Percentiles rank a stretch among this genome's conserved stretches.
phyloP scores from a whole-genome alignment of 1,140 invertebrate species.

The Drosophila oshimai region DNA sequence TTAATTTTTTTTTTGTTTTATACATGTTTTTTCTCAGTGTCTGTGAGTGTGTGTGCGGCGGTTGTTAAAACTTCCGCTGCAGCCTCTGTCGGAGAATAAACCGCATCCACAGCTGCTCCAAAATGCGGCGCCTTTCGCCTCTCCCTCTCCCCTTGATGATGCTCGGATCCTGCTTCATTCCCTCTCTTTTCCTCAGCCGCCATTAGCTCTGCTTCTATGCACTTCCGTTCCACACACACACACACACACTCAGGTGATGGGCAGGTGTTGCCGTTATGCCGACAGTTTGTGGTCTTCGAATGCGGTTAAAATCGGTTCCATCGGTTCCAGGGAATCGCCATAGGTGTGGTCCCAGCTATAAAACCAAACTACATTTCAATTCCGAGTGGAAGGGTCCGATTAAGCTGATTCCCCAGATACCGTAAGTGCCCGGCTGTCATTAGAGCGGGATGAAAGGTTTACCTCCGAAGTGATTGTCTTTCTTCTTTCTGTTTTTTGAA shows the following conservation, averaged over 20 bases:
- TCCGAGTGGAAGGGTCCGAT: conserved; percentile 35
- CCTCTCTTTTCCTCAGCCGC: neutral
- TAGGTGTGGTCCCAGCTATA: conserved; percentile 51
- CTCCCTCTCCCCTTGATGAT: neutral
- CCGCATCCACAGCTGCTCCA: conserved; percentile 63
- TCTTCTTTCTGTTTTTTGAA: neutral
- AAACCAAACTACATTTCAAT: conserved; percentile 46
- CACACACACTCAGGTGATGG: conserved; percentile 18
- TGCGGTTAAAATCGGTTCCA: conserved; percentile 14
- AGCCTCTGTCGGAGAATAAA: conserved; percentile 46
- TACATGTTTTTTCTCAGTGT: neutral
- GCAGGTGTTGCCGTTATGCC: conserved; percentile 64
- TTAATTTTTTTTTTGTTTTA: neutral
- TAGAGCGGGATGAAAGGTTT: conserved; percentile 28
- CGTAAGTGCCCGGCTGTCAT: conserved; percentile 25
- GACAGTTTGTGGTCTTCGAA: conserved; percentile 34
- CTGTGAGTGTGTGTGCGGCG: conserved; percentile 10
- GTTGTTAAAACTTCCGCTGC: conserved; percentile 68
- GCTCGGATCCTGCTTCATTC: conserved; percentile 4
- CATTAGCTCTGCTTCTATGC: conserved; percentile 52
- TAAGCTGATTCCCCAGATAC: conserved; percentile 46
- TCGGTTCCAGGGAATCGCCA: neutral
- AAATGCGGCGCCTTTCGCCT: conserved; percentile 33
- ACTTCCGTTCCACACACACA: conserved; percentile 50
- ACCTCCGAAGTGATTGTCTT: conserved; percentile 21